Conservation (phyloP, 2,113 vertebrate genomes). For the Xenopus borealis region DNA sequence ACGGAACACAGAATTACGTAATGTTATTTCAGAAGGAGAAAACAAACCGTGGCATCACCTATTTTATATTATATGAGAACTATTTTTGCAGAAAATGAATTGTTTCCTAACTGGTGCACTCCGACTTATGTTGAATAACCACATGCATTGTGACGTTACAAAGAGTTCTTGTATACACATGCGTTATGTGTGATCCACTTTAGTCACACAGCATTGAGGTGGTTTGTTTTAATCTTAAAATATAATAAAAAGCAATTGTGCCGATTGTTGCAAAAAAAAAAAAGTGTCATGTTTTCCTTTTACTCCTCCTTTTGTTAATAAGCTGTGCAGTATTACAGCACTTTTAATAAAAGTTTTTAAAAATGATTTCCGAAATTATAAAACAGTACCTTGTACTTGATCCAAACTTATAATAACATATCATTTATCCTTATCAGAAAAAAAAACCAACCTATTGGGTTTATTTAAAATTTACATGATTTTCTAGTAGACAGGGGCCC, state of each 20-base stretch:
- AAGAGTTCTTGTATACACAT: constrained; percentile 51
- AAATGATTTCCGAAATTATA: too few relatives aligned
- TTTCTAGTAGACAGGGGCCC: too few relatives aligned
- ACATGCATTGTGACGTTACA: constrained; percentile 37
- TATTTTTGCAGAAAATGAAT: constrained; percentile 58
- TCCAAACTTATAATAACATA: too few relatives aligned
- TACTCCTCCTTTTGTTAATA: too few relatives aligned
- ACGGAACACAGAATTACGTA: not conserved
- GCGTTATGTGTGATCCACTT: constrained; percentile 46
- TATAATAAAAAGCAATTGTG: constrained; percentile 58
- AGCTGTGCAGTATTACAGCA: too few relatives aligned
- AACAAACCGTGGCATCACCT: constrained; percentile 54
- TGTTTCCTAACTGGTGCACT: constrained; percentile 21
- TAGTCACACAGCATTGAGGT: constrained; percentile 54
- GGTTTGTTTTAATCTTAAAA: constrained; percentile 58
- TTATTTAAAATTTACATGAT: too few relatives aligned
- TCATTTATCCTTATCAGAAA: too few relatives aligned
- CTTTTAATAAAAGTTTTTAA: too few relatives aligned
- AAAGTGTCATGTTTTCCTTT: too few relatives aligned
- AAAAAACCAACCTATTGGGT: too few relatives aligned
- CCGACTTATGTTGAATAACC: constrained; percentile 47
- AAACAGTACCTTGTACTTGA: too few relatives aligned
- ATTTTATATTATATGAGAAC: constrained; percentile 59
- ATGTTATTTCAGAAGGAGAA: constrained; percentile 6
- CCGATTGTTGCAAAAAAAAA: constrained; percentile 31